Evolutionary conservation across 2,113 vertebrate species (phyloP).

Genomic region (Notarius lentiginosus): DNA sequence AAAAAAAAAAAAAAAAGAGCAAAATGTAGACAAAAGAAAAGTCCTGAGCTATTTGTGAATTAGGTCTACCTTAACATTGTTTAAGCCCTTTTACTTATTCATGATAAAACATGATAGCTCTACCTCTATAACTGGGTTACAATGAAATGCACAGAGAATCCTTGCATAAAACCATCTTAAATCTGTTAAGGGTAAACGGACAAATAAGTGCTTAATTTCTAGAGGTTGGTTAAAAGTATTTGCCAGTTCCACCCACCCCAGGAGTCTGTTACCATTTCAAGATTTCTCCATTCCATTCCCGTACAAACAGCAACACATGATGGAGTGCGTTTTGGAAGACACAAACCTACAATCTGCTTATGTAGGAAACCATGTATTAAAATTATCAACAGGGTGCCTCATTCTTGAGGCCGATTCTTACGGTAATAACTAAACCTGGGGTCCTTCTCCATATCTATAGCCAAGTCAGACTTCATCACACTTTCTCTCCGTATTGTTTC

Average conservation of each 20-base stretch:
- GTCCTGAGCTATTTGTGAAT: constrained; percentile 73
- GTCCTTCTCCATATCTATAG: background rate
- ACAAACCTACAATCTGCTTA: constrained; percentile 9
- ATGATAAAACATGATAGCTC: constrained; percentile 61
- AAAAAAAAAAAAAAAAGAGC: constrained; percentile 55
- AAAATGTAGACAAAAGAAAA: constrained; percentile 22
- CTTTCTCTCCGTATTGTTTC: constrained; percentile 21
- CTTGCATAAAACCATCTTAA: constrained; percentile 37
- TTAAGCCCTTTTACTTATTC: constrained; percentile 66
- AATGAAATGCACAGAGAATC: constrained; percentile 63
- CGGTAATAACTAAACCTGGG: background rate
- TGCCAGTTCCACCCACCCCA: constrained; percentile 27
- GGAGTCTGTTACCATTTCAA: constrained; percentile 4
- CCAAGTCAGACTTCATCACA: constrained; percentile 23
- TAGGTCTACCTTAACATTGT: constrained; percentile 44
- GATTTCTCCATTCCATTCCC: background rate
- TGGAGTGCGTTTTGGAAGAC: background rate
- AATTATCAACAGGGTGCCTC: constrained; percentile 22
- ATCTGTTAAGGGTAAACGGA: constrained; percentile 23
- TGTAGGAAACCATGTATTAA: background rate
- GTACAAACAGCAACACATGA: constrained; percentile 4
- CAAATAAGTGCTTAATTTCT: constrained; percentile 16
- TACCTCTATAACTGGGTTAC: constrained; percentile 58
- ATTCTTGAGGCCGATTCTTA: background rate
- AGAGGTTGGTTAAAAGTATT: background rate